A percentile compares a stretch with the other conserved stretches of the same genome.
phyloP scores from a whole-genome alignment of 1,140 invertebrate species.

The Melipona quadrifasciata region DNA sequence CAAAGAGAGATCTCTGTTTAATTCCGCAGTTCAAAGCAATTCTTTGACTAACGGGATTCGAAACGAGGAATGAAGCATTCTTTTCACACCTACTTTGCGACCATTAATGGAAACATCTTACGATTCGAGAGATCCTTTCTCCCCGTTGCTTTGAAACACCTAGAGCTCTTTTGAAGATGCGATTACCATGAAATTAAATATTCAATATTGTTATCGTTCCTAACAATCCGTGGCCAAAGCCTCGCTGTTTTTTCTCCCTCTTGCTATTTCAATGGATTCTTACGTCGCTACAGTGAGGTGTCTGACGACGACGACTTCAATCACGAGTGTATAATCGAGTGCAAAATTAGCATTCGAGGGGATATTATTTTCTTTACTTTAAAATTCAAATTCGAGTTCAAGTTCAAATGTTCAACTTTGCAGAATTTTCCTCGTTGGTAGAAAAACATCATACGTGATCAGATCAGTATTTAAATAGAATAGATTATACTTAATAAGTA shows the following conservation, averaged over 20 bases:
- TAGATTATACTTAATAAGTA: too few relatives aligned
- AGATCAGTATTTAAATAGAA: too few relatives aligned
- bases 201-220: constrained; percentile 22
- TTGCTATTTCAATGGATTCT: background rate
- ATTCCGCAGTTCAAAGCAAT: background rate
- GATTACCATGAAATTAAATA: constrained; percentile 45
- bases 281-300: background rate
- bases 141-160: background rate
- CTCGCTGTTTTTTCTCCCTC: too few relatives aligned
- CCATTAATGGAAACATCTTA: constrained; percentile 42
- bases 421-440: too few relatives aligned
- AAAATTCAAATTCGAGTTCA: background rate
- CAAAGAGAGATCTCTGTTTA: background rate
- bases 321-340: background rate
- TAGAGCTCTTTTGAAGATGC: background rate
- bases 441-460: too few relatives aligned
- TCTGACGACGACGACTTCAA: too few relatives aligned
- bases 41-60: background rate
- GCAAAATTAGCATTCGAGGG: background rate
- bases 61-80: background rate
- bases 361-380: background rate
- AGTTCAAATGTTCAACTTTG: too few relatives aligned
- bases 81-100: constrained; percentile 17
- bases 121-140: constrained; percentile 5
- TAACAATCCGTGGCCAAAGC: background rate